These are phyloP conservation scores for Gavialis gangeticus DNA, from an alignment of 2,113 vertebrate species.

Conservation along the genomic window DNA sequence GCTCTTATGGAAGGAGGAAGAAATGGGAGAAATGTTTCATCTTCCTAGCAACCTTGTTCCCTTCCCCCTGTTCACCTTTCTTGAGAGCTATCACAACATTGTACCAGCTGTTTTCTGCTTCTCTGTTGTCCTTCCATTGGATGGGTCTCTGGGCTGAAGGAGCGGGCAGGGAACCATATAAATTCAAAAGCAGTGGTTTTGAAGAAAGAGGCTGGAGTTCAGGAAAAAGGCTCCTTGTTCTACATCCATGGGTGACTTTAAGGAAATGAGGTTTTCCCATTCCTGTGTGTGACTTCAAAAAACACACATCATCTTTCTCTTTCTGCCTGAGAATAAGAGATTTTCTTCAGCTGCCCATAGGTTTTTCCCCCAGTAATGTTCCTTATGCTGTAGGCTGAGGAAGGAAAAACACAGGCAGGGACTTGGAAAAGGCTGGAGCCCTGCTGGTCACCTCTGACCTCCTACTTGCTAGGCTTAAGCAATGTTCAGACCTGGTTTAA, in stretches of 20 bases:
- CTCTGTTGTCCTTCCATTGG: background rate
- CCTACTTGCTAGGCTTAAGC: background rate
- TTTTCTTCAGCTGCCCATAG: fast-evolving
- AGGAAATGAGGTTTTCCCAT: background rate
- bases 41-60: background rate
- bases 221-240: background rate
- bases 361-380: background rate
- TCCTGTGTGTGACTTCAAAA: background rate
- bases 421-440: background rate
- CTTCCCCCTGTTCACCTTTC: background rate
- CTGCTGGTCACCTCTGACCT: background rate
- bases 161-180: background rate
- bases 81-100: background rate
- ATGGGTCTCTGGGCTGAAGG: background rate
- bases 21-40: background rate
- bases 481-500: background rate
- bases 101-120: background rate
- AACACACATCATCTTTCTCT: background rate
- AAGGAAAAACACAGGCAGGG: background rate
- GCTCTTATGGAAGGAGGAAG: background rate
- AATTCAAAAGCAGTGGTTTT: background rate
- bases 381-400: background rate
- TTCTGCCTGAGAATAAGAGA: background rate
- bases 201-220: background rate
- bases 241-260: background rate